Evolutionary conservation across 2,888 invertebrate species (phyloP), one percentile per base, ranked within the genome.

Genomic region (Agrochola litura): DNA sequence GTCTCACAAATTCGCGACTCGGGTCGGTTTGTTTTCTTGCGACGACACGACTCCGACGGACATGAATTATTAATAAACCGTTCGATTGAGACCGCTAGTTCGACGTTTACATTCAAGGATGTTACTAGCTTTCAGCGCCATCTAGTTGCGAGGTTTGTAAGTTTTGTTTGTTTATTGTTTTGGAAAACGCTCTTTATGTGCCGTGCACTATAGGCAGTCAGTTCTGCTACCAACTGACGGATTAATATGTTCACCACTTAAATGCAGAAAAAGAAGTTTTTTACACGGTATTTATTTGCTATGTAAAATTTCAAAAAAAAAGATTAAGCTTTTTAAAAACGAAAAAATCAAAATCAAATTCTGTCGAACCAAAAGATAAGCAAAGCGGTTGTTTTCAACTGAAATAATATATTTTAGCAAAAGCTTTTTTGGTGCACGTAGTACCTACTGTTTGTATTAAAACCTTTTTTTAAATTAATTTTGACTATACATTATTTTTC

Each of bases 61-160:
- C 83, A 90, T 90, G 89, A 86, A 90, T 90, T 90, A 90, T 90
- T 90, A 77, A 90, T 86, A 76, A 43, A 74, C 67, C 67, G 61
- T 85, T 89, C 89, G 89, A 89, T 89, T 84, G 89, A 89, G 87
- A 85, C 79, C 77, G 63, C 70, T 76, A 64, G 63, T 70, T 65
- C 75, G 71, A 85, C 84, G 82, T 86, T 86, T 84, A 79, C 75
- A 84, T 85, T 86, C 43, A 25, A 66, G 43, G n/a, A 72, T 64
- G 78, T 78, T 49, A 72, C 65, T 61, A 43, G 52, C 46, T 68
- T 14, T 10, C 60, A 77, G 46, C 81, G 84, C 78, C 79, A 81
- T 79, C 81, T 82, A 77, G 69, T 52, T 63, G 56, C 2, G 22
- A 49, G n/a, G 58, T 63, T 49, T 22, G 12, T 30, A 70, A 80